A percentile compares a stretch with the other conserved stretches of the same genome.
Conservation (phyloP, 1,140 invertebrate genomes). For the Megalopta genalis region DNA sequence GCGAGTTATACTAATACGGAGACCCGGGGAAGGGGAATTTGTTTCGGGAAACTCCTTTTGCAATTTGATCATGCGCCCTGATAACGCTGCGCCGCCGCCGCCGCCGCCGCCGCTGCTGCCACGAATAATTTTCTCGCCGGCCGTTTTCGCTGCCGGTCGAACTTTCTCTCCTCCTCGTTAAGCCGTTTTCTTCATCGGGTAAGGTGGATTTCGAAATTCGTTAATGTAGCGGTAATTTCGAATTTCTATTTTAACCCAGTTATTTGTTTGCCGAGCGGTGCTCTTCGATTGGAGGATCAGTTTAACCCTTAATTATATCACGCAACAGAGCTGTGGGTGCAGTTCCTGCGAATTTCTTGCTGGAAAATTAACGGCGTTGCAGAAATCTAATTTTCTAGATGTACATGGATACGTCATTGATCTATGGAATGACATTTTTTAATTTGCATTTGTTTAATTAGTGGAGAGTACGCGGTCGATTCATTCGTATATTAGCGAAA, state of each 20-base stretch:
- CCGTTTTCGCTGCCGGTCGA: not conserved
- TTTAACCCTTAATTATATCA: too few species aligned
- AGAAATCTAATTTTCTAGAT: too few species aligned
- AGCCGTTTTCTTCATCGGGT: not conserved
- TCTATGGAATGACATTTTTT: too few species aligned
- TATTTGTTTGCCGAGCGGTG: not conserved
- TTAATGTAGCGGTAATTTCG: not conserved
- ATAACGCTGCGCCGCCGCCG: not conserved
- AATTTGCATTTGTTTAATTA: too few species aligned
- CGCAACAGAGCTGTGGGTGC: too few species aligned
- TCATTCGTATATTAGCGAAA: too few species aligned
- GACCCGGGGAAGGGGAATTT: conserved; percentile 29
- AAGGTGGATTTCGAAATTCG: not conserved
- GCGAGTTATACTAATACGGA: conserved; percentile 69
- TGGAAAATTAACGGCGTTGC: too few species aligned
- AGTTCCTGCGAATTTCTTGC: too few species aligned
- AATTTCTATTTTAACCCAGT: not conserved
- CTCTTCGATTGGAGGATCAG: too few species aligned
- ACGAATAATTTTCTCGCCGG: not conserved
- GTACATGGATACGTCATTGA: too few species aligned
- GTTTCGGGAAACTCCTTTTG: conserved; percentile 50
- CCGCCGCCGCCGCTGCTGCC: too few species aligned
- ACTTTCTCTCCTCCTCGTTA: not conserved
- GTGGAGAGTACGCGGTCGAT: too few species aligned
- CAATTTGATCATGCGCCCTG: conserved; percentile 47